Evolutionary conservation across 2,797 vertebrate species (phyloP).

Genomic region (Catostomus latipinnis): DNA sequence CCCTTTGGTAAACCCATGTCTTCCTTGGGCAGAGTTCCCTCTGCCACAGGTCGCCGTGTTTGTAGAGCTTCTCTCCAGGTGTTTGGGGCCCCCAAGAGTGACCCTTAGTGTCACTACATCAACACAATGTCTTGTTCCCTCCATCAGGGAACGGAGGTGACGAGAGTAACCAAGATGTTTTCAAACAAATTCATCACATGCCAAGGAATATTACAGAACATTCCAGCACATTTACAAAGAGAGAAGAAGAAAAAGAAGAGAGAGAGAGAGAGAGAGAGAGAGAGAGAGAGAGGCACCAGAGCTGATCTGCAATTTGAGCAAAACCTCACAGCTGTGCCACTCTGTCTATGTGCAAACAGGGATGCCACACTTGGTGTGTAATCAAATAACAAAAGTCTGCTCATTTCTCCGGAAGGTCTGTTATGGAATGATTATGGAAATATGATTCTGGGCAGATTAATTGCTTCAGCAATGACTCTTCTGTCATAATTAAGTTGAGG

Average conservation of each 20-base stretch:
- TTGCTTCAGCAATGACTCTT: conserved; percentile 27
- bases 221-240: conserved; percentile 1
- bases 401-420: conserved; percentile 39
- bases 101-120: too few species aligned
- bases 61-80: too few species aligned
- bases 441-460: conserved; percentile 30
- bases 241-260: too few species aligned
- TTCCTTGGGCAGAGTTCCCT: too few species aligned
- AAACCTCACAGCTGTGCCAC: conserved; percentile 53
- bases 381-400: conserved; percentile 52
- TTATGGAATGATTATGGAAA: conserved; percentile 51
- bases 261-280: not conserved
- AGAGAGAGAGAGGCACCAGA: conserved; percentile 14
- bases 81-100: too few species aligned
- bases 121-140: too few species aligned
- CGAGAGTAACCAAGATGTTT: not conserved
- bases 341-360: conserved; percentile 32
- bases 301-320: conserved; percentile 54
- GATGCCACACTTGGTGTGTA: conserved; percentile 33
- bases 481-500: conserved; percentile 37
- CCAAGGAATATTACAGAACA: not conserved
- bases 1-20: too few species aligned
- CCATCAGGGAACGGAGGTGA: too few species aligned
- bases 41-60: too few species aligned
- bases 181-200: not conserved